Percentiles rank a stretch among this genome's conserved stretches.
phyloP scores from a whole-genome alignment of 2,797 vertebrate genomes.

The Orientallactaga sibirica region DNA sequence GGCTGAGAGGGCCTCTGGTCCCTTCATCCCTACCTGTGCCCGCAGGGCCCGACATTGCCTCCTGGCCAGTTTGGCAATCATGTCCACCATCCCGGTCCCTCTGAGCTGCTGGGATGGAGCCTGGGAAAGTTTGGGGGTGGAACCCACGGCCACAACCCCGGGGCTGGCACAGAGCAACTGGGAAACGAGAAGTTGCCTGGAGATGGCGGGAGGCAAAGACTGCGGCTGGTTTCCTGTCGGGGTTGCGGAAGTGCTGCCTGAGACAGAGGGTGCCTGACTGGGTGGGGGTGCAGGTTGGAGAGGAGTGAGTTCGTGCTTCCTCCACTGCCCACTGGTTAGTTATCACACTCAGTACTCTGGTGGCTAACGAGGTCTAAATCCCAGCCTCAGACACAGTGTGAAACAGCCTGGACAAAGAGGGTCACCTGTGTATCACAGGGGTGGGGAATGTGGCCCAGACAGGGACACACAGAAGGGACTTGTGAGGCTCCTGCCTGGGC shows the following conservation, averaged over 20 bases:
- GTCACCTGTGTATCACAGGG: fast-evolving
- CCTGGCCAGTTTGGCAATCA: constrained; percentile 72
- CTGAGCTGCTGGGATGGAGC: constrained; percentile 16
- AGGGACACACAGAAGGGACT: background rate
- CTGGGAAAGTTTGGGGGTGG: constrained; percentile 69
- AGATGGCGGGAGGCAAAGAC: constrained; percentile 73
- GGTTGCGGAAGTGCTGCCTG: constrained; percentile 76
- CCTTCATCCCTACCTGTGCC: constrained; percentile 68
- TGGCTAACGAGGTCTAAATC: background rate
- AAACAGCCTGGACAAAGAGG: background rate
- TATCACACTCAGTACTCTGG: background rate
- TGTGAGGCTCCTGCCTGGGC: background rate
- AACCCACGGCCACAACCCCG: constrained; percentile 58
- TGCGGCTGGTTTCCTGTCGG: constrained; percentile 82
- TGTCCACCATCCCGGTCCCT: constrained; percentile 76
- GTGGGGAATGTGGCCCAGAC: background rate
- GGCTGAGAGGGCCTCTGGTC: background rate
- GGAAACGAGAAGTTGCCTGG: constrained; percentile 79
- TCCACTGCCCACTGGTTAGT: background rate
- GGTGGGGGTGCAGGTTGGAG: background rate
- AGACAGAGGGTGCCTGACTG: background rate
- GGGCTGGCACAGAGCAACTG: constrained; percentile 64
- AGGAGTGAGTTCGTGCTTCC: background rate
- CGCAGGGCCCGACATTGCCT: constrained; percentile 62
- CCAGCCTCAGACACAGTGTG: fast-evolving